These are phyloP conservation scores for Congeria kusceri DNA, from an alignment of 2,888 invertebrate species.

Conservation along the genomic window DNA sequence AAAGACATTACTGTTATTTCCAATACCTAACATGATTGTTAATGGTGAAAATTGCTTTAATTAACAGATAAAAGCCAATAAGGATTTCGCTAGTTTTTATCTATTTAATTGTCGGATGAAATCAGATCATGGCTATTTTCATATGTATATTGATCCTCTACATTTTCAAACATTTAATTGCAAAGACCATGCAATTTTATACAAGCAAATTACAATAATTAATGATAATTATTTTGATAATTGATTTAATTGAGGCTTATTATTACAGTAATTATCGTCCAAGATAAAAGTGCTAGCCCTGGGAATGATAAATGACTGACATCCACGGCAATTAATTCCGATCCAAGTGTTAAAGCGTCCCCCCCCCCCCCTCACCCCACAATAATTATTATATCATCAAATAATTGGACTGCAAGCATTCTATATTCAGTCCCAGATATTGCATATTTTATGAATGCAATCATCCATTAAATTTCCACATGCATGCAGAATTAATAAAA, in stretches of 20 bases:
- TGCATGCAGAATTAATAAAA: too few species aligned
- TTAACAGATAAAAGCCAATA: slow-evolving; percentile 19
- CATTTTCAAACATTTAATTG: slow-evolving; percentile 34
- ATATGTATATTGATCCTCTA: slow-evolving; percentile 44
- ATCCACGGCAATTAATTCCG: slow-evolving; percentile 36
- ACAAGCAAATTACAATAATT: slow-evolving; percentile 52
- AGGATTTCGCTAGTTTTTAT: slow-evolving; percentile 25
- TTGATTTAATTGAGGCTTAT: slow-evolving; percentile 49
- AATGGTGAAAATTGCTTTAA: slow-evolving; percentile 13
- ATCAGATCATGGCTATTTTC: slow-evolving; percentile 34
- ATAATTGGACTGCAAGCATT: neutral
- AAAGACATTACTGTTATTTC: neutral
- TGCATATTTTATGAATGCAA: too few species aligned
- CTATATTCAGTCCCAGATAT: too few species aligned
- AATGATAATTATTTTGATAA: slow-evolving; percentile 52
- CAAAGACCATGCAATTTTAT: slow-evolving; percentile 36
- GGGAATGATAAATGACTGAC: slow-evolving; percentile 23
- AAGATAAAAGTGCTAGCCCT: slow-evolving; percentile 35
- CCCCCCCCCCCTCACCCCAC: neutral
- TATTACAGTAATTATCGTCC: slow-evolving; percentile 40
- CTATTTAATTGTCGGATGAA: slow-evolving; percentile 37
- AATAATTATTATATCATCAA: neutral
- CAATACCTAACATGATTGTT: neutral
- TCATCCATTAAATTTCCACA: too few species aligned
- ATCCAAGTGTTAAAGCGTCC: slow-evolving; percentile 18